These are phyloP conservation scores for Argyrosomus regius DNA, from an alignment of 2,797 vertebrate species.

Conservation along the genomic window DNA sequence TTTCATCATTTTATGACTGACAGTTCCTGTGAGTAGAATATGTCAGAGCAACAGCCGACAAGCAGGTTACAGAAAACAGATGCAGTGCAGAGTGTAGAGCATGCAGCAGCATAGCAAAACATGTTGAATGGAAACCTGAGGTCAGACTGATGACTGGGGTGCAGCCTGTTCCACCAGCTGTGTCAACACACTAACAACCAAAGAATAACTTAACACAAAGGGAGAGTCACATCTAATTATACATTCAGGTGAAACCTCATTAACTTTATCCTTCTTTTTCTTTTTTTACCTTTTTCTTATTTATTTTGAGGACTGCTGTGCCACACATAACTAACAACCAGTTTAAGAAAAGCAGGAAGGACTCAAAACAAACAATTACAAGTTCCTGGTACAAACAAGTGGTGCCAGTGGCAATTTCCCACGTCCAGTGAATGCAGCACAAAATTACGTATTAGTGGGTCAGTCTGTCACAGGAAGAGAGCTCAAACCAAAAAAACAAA, in stretches of 20 bases:
- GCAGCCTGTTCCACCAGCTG: not conserved
- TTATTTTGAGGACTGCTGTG: not conserved
- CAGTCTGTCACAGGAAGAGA: not conserved
- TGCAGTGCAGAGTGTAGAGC: not conserved
- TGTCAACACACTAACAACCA: not conserved
- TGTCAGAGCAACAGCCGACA: not conserved
- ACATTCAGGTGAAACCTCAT: not conserved
- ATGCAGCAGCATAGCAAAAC: not conserved
- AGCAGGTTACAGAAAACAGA: slow-evolving; percentile 4
- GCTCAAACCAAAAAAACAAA: not conserved
- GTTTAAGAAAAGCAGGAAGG: not conserved
- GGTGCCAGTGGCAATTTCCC: too few relatives aligned
- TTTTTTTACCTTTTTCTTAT: not conserved
- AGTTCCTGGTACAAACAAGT: not conserved
- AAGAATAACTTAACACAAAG: not conserved
- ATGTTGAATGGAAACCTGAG: not conserved
- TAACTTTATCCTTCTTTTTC: not conserved
- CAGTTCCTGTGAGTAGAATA: slow-evolving; percentile 13
- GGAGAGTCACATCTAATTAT: not conserved
- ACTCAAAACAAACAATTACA: too few relatives aligned
- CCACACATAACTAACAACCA: slow-evolving; percentile 1
- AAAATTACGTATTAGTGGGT: not conserved
- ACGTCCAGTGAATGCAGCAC: not conserved
- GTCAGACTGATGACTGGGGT: not conserved
- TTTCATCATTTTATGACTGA: slow-evolving; percentile 10